phyloP scores from a whole-genome alignment of 2,113 vertebrate species.

The Nesogale talazaci region DNA sequence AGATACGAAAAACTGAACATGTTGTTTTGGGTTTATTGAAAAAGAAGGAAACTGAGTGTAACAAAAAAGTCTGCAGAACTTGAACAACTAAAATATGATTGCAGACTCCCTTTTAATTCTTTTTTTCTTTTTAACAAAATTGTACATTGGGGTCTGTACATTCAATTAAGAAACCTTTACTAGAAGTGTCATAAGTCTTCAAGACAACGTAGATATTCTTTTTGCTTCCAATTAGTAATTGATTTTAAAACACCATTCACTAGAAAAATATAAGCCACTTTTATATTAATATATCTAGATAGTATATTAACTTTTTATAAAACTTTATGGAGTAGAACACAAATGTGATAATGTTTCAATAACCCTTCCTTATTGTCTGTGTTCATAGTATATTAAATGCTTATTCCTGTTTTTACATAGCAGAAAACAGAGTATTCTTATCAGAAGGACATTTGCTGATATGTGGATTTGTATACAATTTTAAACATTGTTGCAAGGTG shows the following conservation, averaged over 20 bases:
- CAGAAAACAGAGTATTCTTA: conserved; percentile 56
- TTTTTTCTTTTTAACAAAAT: conserved; percentile 56
- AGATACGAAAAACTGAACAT: conserved; percentile 51
- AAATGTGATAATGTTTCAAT: conserved; percentile 64
- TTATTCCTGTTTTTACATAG: conserved; percentile 31
- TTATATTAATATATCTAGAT: conserved; percentile 63
- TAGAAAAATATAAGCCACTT: conserved; percentile 46
- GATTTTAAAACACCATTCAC: conserved; percentile 45
- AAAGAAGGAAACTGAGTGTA: conserved; percentile 18
- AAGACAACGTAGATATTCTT: conserved; percentile 57
- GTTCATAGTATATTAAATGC: conserved; percentile 37
- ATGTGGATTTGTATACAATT: conserved; percentile 52
- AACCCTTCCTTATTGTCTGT: conserved; percentile 18
- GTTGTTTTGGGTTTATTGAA: conserved; percentile 12
- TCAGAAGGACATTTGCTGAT: conserved; percentile 51
- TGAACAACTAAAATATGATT: conserved; percentile 1
- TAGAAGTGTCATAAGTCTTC: conserved; percentile 56
- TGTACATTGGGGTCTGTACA: not conserved
- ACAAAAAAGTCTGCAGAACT: conserved; percentile 44
- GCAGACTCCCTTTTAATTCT: not conserved
- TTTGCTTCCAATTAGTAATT: conserved; percentile 60
- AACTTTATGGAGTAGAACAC: conserved; percentile 46
- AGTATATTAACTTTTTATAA: conserved; percentile 70
- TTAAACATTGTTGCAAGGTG: conserved; percentile 61
- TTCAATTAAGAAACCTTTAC: conserved; percentile 59